A percentile compares a stretch with the other conserved stretches of the same genome.
phyloP scores from a whole-genome alignment of 1,140 invertebrate genomes.

The Neodiprion pinetum region DNA sequence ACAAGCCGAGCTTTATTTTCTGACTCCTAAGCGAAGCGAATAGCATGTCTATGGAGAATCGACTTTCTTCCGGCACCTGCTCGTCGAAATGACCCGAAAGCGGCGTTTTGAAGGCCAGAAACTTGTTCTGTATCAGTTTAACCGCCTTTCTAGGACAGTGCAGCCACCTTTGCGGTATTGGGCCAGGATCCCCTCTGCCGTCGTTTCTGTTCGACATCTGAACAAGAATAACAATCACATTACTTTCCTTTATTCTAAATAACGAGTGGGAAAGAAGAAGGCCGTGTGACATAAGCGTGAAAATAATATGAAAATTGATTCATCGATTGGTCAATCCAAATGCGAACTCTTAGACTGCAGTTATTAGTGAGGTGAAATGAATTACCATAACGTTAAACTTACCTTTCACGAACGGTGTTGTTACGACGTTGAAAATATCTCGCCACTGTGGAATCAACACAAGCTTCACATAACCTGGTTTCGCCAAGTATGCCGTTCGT shows the following conservation, averaged over 20 bases:
- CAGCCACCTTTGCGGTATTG: constrained; percentile 88
- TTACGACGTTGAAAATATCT: background rate
- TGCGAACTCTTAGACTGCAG: too few species aligned
- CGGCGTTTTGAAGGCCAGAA: constrained; percentile 94
- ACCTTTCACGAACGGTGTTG: background rate
- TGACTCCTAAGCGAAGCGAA: constrained; percentile 74
- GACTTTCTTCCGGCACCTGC: constrained; percentile 79
- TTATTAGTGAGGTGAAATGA: too few species aligned
- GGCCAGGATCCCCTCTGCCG: constrained; percentile 62
- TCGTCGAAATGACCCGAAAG: constrained; percentile 78
- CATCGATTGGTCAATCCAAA: too few species aligned
- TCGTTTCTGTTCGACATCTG: constrained; percentile 20
- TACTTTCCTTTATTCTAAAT: too few species aligned
- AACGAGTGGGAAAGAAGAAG: too few species aligned
- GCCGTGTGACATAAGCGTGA: too few species aligned
- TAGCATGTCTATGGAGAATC: constrained; percentile 87
- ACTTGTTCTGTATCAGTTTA: constrained; percentile 77
- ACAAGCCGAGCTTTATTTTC: constrained; percentile 88
- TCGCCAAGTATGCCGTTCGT: background rate
- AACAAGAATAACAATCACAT: too few species aligned
- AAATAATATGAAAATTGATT: too few species aligned
- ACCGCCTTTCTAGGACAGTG: constrained; percentile 88
- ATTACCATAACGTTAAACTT: background rate
- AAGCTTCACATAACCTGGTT: constrained; percentile 1
- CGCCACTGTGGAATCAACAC: background rate